These are phyloP conservation scores for Gephyroberyx darwinii DNA, from an alignment of 2,797 vertebrate species.

Conservation along the genomic window DNA sequence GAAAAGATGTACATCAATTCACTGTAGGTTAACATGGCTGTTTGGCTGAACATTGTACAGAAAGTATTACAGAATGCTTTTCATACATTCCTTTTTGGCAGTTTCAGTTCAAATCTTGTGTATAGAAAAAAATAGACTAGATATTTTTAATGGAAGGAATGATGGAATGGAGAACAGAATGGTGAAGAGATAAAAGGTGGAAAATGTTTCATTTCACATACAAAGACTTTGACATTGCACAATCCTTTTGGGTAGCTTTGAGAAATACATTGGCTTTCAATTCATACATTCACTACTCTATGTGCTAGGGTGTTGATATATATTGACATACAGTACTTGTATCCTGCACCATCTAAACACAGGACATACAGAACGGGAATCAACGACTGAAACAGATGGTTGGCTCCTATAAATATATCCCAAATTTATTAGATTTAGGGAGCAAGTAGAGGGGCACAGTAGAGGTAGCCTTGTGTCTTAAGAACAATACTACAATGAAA, in stretches of 20 bases:
- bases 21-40: conserved; percentile 62
- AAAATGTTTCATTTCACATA: conserved; percentile 69
- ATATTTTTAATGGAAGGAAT: conserved; percentile 46
- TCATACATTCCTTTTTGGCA: conserved; percentile 85
- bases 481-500: conserved; percentile 40
- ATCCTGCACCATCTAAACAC: conserved; percentile 63
- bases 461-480: conserved; percentile 80
- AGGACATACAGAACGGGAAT: conserved; percentile 60
- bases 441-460: conserved; percentile 27
- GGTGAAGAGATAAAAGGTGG: conserved; percentile 36
- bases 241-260: conserved; percentile 68
- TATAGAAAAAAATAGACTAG: conserved; percentile 62
- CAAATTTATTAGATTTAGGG: conserved; percentile 40
- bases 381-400: conserved; percentile 35
- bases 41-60: conserved; percentile 78
- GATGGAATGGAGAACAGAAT: conserved; percentile 59
- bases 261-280: conserved; percentile 75
- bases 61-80: conserved; percentile 80
- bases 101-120: conserved; percentile 78
- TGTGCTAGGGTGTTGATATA: conserved; percentile 36
- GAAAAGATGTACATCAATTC: conserved; percentile 55
- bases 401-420: conserved; percentile 49
- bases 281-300: conserved; percentile 80
- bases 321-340: conserved; percentile 74
- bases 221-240: conserved; percentile 62